Base-by-base conservation (phyloP, 2,888 invertebrate species). In the Isotomurus palustris region DNA sequence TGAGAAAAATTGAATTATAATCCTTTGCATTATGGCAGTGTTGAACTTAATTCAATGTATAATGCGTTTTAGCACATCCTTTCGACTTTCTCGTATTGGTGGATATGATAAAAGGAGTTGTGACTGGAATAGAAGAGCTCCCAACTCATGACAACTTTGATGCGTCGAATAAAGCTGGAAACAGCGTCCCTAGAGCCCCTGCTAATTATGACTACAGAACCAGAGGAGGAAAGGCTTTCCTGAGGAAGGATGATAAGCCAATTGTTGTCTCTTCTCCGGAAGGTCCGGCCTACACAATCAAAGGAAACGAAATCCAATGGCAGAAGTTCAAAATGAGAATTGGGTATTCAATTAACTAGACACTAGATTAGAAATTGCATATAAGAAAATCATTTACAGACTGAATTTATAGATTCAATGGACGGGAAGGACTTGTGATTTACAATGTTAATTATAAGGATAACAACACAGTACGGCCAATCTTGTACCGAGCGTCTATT, bases 51-150 rank as follows among this genome's bases (percentile, higher is more conserved):
- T n/a, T n/a, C n/a, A n/a, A n/a, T n/a, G n/a, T n/a, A n/a, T n/a
- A n/a, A n/a, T n/a, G n/a, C n/a, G n/a, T n/a, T n/a, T n/a, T n/a
- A 62, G 65, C 62, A 1, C 62, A 65, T 53, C 65, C 65, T 4
- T 62, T 62, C 43, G 58, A 56, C 25, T 65, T 65, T 40, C 28
- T 52, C 3, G 52, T 32, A 8, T 25, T 49, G 2, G 57, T 62
- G 17, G 65, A 65, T 38, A n/a, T 60, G 1, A 43, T 40, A 2
- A 1, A 17, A 1, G 10, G 28, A 10, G 19, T 50, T 24, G 62
- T 65, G 10, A 35, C 62, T 24, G 36, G 5, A 1, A 53, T 62
- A 24, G 55, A 57, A 2, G 45, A 65, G n/a, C 48, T 65, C 5
- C 58, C 61, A 4, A 60, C 51, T 1, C 55, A 56, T 21, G 14